Conservation (phyloP, 1,140 invertebrate species). For the Diuraphis noxia region DNA sequence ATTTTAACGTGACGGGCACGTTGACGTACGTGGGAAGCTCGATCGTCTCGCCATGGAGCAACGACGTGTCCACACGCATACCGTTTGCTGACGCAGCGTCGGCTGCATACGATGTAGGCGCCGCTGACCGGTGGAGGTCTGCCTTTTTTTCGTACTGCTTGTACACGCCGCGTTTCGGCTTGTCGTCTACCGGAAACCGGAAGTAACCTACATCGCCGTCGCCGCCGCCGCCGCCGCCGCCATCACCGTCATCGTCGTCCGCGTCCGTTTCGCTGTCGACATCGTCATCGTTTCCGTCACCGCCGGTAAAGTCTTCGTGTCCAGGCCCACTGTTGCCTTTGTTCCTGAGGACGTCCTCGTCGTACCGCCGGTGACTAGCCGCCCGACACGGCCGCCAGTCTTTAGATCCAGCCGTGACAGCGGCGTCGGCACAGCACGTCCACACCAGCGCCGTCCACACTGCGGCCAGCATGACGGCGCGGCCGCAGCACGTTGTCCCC, state of each 20-base stretch:
- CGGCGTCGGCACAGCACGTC: background rate
- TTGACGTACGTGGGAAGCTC: conserved; percentile 34
- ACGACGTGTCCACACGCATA: background rate
- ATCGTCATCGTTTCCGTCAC: background rate
- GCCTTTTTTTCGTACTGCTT: background rate
- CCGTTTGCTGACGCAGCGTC: background rate
- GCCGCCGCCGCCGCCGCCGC: background rate
- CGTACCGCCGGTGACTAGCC: background rate
- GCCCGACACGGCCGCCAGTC: background rate
- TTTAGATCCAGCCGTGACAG: background rate
- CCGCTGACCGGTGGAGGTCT: background rate
- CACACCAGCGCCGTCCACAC: background rate
- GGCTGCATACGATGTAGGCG: background rate
- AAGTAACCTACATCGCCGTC: background rate
- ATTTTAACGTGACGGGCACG: conserved; percentile 36
- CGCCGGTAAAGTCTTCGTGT: background rate
- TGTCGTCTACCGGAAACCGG: background rate
- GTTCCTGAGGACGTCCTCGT: background rate
- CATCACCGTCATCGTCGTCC: background rate
- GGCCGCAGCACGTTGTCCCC: background rate
- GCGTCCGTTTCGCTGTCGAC: background rate
- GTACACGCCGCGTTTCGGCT: background rate
- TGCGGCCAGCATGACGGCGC: background rate
- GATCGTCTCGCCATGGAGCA: background rate
- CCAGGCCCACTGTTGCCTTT: background rate